These are phyloP conservation scores for Pachyramphus minor DNA, from an alignment of 2,113 vertebrate genomes.

Conservation along the genomic window DNA sequence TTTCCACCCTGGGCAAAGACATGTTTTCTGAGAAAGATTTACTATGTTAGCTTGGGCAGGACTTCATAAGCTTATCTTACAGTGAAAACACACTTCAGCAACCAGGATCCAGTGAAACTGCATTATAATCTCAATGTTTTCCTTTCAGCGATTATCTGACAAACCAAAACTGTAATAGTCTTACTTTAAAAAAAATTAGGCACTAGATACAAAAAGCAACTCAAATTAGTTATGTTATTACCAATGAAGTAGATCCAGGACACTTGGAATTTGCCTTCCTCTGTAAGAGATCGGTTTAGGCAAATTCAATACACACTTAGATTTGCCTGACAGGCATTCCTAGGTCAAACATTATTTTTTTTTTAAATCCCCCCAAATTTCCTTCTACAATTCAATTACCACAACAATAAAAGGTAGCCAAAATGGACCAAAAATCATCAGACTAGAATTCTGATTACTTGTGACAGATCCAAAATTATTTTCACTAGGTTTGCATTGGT, in stretches of 20 bases:
- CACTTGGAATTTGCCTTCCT: not conserved
- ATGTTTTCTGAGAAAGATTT: slow-evolving; percentile 72
- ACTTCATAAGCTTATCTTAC: slow-evolving; percentile 69
- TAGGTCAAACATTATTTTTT: not conserved
- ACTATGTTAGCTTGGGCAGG: slow-evolving; percentile 72
- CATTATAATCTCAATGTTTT: slow-evolving; percentile 65
- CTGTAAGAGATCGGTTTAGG: not conserved
- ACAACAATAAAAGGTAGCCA: slow-evolving; percentile 1
- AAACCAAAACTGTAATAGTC: slow-evolving; percentile 61
- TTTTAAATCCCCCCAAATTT: not conserved
- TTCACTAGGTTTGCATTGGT: slow-evolving; percentile 34
- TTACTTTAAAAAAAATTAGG: slow-evolving; percentile 49
- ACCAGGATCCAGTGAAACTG: slow-evolving; percentile 44
- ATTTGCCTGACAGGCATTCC: not conserved
- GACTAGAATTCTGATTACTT: slow-evolving; percentile 27
- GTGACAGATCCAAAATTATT: slow-evolving; percentile 57
- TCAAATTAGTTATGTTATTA: slow-evolving; percentile 59
- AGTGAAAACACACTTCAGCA: slow-evolving; percentile 63
- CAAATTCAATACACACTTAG: not conserved
- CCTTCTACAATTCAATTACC: slow-evolving; percentile 36
- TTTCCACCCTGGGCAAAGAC: slow-evolving; percentile 69
- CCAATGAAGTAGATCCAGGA: slow-evolving; percentile 44
- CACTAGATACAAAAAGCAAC: slow-evolving; percentile 42
- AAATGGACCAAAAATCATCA: slow-evolving; percentile 22
- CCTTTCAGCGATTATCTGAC: slow-evolving; percentile 59